Percentiles rank a stretch among this genome's conserved stretches.
Evolutionary conservation across 2,113 vertebrate species (phyloP).

Genomic region (Helogale parvula): DNA sequence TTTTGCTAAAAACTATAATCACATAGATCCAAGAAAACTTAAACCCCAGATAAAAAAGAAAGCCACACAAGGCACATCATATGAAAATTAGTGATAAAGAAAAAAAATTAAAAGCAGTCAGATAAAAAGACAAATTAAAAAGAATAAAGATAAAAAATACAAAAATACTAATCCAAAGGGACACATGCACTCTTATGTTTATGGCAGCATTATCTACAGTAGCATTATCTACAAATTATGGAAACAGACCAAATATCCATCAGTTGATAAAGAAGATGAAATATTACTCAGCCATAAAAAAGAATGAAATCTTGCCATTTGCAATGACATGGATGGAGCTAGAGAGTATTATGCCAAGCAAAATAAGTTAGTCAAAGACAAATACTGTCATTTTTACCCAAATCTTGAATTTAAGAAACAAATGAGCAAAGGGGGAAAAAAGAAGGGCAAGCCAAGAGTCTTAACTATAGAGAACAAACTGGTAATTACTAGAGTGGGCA

Average conservation of each 20-base stretch:
- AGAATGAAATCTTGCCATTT: not conserved
- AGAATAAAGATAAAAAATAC: not conserved
- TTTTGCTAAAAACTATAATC: not conserved
- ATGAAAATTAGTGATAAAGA: slow-evolving; percentile 19
- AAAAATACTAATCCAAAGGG: not conserved
- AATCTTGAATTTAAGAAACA: not conserved
- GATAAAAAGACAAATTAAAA: not conserved
- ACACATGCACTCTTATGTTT: not conserved
- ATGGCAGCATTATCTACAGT: not conserved
- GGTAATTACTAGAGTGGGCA: not conserved
- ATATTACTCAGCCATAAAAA: not conserved
- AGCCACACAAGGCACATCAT: not conserved
- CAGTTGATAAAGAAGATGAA: not conserved
- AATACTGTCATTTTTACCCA: not conserved
- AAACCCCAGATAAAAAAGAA: not conserved
- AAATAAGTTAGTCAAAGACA: not conserved
- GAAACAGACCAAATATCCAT: not conserved
- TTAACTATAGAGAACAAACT: not conserved
- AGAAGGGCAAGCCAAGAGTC: not conserved
- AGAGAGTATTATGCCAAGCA: not conserved
- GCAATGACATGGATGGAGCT: not conserved
- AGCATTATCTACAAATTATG: not conserved
- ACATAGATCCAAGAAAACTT: not conserved
- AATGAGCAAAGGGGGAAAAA: not conserved
- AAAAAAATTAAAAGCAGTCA: not conserved